A percentile compares a stretch with the other conserved stretches of the same genome.
Evolutionary conservation across 2,113 vertebrate species (phyloP).

Genomic region (Antechinus stuartii): DNA sequence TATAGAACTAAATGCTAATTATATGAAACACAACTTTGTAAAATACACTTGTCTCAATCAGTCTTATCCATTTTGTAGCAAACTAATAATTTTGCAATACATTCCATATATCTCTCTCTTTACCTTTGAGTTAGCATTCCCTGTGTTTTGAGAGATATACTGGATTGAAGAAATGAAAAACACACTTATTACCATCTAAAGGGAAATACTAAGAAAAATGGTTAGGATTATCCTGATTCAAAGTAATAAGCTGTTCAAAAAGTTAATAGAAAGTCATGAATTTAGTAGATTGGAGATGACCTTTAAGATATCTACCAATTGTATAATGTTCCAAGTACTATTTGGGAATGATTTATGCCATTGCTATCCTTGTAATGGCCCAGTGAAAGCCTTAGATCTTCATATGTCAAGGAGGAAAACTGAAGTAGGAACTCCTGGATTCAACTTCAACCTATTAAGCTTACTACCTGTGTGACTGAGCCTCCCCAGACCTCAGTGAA

Average conservation of each 20-base stretch:
- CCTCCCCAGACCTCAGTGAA: background rate
- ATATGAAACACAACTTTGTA: background rate
- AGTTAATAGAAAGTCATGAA: background rate
- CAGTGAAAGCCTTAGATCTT: background rate
- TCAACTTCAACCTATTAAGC: background rate
- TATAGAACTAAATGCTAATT: background rate
- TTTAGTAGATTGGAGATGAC: background rate
- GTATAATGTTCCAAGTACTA: background rate
- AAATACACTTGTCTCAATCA: background rate
- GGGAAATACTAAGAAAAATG: background rate
- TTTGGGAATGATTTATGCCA: background rate
- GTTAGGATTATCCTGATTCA: background rate
- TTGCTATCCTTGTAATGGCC: background rate
- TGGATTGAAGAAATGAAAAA: background rate
- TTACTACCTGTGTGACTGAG: background rate
- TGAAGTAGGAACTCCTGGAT: background rate
- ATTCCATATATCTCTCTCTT: background rate
- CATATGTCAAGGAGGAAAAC: background rate
- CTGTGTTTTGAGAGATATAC: background rate
- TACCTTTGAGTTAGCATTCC: background rate
- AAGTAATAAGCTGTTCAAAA: background rate
- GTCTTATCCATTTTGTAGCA: background rate
- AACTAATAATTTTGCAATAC: background rate
- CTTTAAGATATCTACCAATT: background rate
- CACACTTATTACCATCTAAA: background rate